These are phyloP conservation scores for Mythimna impura DNA, from an alignment of 2,888 invertebrate genomes.

Conservation along the genomic window DNA sequence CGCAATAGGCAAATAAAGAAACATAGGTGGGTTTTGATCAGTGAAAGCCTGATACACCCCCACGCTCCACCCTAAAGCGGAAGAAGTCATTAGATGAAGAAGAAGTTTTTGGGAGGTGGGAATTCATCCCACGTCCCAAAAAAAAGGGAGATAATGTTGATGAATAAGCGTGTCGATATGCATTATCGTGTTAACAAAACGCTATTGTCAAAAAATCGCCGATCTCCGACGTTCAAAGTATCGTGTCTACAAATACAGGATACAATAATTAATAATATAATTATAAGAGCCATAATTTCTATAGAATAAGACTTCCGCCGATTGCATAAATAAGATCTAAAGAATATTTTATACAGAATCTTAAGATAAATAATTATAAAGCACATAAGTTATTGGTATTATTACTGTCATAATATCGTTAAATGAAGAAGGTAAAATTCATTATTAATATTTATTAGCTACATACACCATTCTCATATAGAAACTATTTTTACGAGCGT, in stretches of 20 bases:
- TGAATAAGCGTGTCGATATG: not conserved
- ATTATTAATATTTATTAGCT: slow-evolving; percentile 2
- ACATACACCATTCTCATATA: not conserved
- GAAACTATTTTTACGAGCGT: not conserved
- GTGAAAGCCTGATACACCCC: not conserved
- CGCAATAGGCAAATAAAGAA: too few species aligned
- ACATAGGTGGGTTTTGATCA: too few species aligned
- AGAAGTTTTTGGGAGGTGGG: too few species aligned
- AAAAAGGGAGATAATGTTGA: not conserved
- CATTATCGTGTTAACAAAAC: not conserved
- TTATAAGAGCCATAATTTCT: not conserved
- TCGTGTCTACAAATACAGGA: not conserved
- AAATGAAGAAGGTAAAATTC: not conserved
- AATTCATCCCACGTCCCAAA: too few species aligned
- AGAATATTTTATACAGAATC: not conserved
- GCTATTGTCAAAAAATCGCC: too few species aligned
- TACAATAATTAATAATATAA: slow-evolving; percentile 10
- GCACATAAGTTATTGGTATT: not conserved
- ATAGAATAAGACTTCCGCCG: slow-evolving; percentile 10
- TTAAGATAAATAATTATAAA: slow-evolving; percentile 15
- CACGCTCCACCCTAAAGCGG: not conserved
- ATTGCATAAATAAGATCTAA: not conserved
- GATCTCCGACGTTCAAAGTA: not conserved
- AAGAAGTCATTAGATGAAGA: too few species aligned
- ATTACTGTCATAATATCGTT: slow-evolving; percentile 16